phyloP scores from a whole-genome alignment of 1,140 invertebrate species.

The Ctenoplectra terminalis region DNA sequence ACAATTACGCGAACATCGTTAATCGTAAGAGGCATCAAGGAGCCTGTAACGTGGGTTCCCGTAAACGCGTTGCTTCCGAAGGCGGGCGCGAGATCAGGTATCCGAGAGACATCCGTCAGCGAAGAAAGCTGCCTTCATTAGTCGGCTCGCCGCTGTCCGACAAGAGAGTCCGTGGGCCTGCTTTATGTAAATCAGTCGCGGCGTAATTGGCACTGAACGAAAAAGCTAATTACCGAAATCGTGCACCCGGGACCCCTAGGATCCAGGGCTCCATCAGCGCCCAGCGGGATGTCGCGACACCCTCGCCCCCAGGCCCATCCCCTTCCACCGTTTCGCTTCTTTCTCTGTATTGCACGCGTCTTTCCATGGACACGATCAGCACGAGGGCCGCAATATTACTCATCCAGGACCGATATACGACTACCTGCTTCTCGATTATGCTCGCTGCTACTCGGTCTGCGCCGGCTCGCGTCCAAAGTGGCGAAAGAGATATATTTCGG shows the following conservation, averaged over 20 bases:
- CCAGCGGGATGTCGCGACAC: constrained; percentile 79
- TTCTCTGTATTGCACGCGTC: constrained; percentile 67
- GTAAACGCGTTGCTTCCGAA: neutral
- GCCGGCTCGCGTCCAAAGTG: constrained; percentile 59
- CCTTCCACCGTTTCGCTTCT: constrained; percentile 34
- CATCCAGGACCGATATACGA: constrained; percentile 66
- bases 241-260: constrained; percentile 66
- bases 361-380: constrained; percentile 68
- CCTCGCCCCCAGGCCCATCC: constrained; percentile 64
- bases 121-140: constrained; percentile 52
- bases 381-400: constrained; percentile 61
- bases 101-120: constrained; percentile 41
- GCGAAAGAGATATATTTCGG: constrained; percentile 59
- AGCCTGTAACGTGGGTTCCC: neutral
- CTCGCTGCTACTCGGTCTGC: constrained; percentile 60
- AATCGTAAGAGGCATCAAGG: neutral
- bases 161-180: constrained; percentile 23
- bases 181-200: constrained; percentile 79
- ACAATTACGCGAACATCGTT: neutral
- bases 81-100: neutral
- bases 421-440: constrained; percentile 69
- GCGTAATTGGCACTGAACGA: constrained; percentile 80
- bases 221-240: constrained; percentile 76
- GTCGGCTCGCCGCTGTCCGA: constrained; percentile 42
- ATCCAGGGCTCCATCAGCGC: constrained; percentile 72